Base-by-base conservation (phyloP, 2,797 vertebrate genomes). In the Moxostoma hubbsi region DNA sequence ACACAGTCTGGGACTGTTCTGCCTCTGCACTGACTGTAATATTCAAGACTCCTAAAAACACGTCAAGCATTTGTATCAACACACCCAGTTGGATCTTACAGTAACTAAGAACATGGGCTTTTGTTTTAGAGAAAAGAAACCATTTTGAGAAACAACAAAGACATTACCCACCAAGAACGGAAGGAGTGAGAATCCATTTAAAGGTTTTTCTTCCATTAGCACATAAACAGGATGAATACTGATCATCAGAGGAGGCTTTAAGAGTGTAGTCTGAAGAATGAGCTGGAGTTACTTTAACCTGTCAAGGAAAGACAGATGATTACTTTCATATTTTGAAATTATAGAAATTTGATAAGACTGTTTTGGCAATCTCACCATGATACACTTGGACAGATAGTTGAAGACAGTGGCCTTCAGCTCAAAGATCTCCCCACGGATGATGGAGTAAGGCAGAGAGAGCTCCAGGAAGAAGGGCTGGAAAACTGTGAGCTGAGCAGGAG, bases 1-100 rank as follows among this genome's bases (percentile, higher is more conserved):
- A 97, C 0, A 61, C 75, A 18, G 80, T 10, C 0, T 80, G 18
- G 0, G 94, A 94, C 0, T 65, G 3, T 55, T 93, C 16, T 2
- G 94, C 93, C 75, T 94, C 90, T 10, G 95, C 95, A 0, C 75
- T 92, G 53, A 95, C 88, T 0, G 91, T 88, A 78, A 97, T 91
- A 16, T 93, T 90, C 70, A 96, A 53, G 12, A 69, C 75, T 9
- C 95, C 95, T 96, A 47, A 50, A n/a, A n/a, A n/a, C n/a, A n/a
- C n/a, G n/a, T n/a, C n/a, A n/a, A n/a, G n/a, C n/a, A n/a, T n/a
- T n/a, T n/a, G n/a, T n/a, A n/a, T n/a, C n/a, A n/a, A n/a, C n/a
- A n/a, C n/a, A n/a, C n/a, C n/a, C n/a, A n/a, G n/a, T n/a, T n/a
- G n/a, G n/a, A n/a, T n/a, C n/a, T n/a, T n/a, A n/a, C n/a, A n/a